Percentiles rank a stretch among this genome's conserved stretches.
phyloP scores from a whole-genome alignment of 2,113 vertebrate species.

The Gymnogyps californianus region DNA sequence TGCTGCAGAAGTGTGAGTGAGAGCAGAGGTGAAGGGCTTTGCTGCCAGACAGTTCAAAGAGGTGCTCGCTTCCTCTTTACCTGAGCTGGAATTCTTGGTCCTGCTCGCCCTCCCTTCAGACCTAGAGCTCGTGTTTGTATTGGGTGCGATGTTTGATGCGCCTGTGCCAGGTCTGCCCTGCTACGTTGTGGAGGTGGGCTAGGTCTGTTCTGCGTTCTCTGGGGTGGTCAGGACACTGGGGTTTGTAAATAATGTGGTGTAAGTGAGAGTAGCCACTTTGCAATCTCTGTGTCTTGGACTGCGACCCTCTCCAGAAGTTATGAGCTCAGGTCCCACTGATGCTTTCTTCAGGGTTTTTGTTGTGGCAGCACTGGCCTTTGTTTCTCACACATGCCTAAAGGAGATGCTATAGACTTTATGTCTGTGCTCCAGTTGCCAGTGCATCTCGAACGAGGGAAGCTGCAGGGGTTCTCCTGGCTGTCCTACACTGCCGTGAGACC shows the following conservation, averaged over 20 bases:
- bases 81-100: neutral
- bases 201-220: neutral
- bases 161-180: neutral
- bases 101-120: neutral
- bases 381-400: neutral
- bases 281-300: neutral
- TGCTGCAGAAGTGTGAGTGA: neutral
- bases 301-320: neutral
- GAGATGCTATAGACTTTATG: neutral
- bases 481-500: neutral
- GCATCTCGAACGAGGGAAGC: neutral
- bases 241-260: neutral
- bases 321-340: neutral
- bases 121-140: fast-evolving
- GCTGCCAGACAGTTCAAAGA: neutral
- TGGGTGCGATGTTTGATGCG: neutral
- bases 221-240: neutral
- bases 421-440: neutral
- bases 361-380: neutral
- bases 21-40: neutral
- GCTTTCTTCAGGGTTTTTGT: neutral
- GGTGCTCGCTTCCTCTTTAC: neutral
- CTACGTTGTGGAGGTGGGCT: fast-evolving
- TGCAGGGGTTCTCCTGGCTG: neutral
- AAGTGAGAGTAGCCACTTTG: neutral